Evolutionary conservation across 1,140 invertebrate species (phyloP).

Genomic region (Drosophila hydei): DNA sequence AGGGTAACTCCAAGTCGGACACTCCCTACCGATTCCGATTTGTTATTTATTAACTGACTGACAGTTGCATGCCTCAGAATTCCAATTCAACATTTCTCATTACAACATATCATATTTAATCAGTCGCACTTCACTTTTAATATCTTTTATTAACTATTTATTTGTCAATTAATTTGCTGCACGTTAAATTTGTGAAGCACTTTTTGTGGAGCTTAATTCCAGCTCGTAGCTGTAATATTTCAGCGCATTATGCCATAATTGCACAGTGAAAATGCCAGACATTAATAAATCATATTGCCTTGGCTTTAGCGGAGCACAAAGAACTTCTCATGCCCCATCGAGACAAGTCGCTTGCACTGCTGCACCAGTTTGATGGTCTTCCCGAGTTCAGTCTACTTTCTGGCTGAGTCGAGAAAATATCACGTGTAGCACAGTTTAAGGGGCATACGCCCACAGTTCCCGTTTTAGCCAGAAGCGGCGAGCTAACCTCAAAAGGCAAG

Average conservation of each 20-base stretch:
- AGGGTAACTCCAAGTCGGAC: no score
- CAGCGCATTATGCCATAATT: conserved; percentile 27
- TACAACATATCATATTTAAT: no score
- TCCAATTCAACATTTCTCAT: no score
- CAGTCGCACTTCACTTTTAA: not conserved
- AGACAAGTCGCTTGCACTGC: conserved; percentile 54
- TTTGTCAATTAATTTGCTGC: conserved; percentile 19
- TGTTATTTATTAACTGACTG: no score
- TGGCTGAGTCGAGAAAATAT: conserved; percentile 16
- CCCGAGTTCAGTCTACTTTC: conserved; percentile 23
- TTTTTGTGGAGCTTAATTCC: not conserved
- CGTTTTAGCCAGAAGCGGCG: conserved; percentile 41
- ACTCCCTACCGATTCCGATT: no score
- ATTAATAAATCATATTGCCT: conserved; percentile 57
- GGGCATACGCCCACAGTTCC: conserved; percentile 28
- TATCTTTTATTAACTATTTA: conserved; percentile 19
- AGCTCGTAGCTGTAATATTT: conserved; percentile 17
- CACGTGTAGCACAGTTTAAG: conserved; percentile 53
- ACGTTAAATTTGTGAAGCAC: conserved; percentile 1
- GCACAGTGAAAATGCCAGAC: conserved; percentile 33
- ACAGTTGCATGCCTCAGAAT: no score
- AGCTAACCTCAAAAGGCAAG: conserved; percentile 67
- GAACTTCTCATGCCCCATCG: not conserved
- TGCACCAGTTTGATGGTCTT: conserved; percentile 56
- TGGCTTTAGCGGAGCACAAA: conserved; percentile 7